A percentile compares a stretch with the other conserved stretches of the same genome.
Conservation (phyloP, 1,140 invertebrate species). For the Aphelenchoides fujianensis region DNA sequence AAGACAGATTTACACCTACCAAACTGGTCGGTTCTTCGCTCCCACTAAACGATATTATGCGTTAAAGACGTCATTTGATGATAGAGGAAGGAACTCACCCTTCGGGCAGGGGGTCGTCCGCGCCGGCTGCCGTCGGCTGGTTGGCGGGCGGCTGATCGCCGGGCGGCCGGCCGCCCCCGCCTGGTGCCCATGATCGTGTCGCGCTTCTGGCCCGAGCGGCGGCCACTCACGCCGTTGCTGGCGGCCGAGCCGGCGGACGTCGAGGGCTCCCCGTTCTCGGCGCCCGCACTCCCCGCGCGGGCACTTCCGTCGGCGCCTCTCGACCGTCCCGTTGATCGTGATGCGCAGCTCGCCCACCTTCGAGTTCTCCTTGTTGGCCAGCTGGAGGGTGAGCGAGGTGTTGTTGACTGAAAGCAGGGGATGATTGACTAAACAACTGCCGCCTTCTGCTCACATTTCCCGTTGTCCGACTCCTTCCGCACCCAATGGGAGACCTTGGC, state of each 20-base stretch:
- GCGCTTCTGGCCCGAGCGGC: slow-evolving; percentile 31
- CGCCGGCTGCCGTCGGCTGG: slow-evolving; percentile 26
- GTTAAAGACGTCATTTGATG: too few relatives aligned
- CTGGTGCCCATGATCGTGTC: slow-evolving; percentile 46
- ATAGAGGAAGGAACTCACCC: too few relatives aligned
- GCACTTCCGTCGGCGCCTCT: slow-evolving; percentile 44
- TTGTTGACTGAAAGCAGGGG: slow-evolving; percentile 47
- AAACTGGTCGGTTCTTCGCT: too few relatives aligned
- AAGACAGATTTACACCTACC: too few relatives aligned
- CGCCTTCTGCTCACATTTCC: slow-evolving; percentile 44
- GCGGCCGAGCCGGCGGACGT: slow-evolving; percentile 31
- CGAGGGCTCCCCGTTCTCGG: slow-evolving; percentile 33
- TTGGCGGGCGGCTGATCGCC: slow-evolving; percentile 19
- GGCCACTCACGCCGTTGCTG: background rate
- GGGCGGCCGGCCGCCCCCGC: background rate
- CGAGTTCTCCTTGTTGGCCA: slow-evolving; percentile 39
- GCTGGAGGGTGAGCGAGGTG: slow-evolving; percentile 38
- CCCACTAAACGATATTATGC: too few relatives aligned
- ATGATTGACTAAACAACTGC: slow-evolving; percentile 23
- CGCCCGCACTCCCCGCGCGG: slow-evolving; percentile 17
- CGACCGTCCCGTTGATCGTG: slow-evolving; percentile 36
- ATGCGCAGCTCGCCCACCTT: slow-evolving; percentile 53
- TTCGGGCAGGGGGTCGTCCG: slow-evolving; percentile 58
- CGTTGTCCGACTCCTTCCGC: slow-evolving; percentile 55
- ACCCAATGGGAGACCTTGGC: slow-evolving; percentile 43